Conservation (phyloP, 92 coral and sea anemone genomes). For the Paragorgia papillata region DNA sequence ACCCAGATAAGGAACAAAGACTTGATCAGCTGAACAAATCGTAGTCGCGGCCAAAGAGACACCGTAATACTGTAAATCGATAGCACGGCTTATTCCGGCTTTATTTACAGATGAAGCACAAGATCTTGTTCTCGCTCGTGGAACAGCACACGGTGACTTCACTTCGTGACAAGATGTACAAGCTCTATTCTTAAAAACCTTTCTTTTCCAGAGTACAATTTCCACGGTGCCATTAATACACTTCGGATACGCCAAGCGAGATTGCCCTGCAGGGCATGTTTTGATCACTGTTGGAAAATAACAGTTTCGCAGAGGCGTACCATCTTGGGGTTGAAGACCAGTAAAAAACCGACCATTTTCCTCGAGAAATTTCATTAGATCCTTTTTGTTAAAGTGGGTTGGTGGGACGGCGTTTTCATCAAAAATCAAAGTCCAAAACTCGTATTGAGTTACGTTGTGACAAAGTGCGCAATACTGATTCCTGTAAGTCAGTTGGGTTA, state of each 20-base stretch:
- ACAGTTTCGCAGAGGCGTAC: not conserved
- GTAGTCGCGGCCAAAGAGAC: not conserved
- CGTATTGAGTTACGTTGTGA: slow-evolving; percentile 25
- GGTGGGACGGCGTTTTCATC: not conserved
- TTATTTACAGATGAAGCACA: not conserved
- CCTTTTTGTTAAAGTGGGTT: not conserved
- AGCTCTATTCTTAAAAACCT: not conserved
- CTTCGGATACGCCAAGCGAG: not conserved
- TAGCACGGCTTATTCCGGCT: slow-evolving; percentile 7
- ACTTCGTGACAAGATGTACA: slow-evolving; percentile 21
- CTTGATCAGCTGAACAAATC: not conserved
- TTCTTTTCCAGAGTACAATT: not conserved
- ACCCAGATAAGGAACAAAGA: slow-evolving; percentile 19
- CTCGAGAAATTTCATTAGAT: not conserved
- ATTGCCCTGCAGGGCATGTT: not conserved
- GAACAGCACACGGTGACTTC: slow-evolving; percentile 4
- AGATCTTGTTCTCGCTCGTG: not conserved
- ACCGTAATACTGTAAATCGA: slow-evolving; percentile 8
- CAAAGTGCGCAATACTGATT: slow-evolving; percentile 34
- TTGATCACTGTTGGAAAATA: slow-evolving; percentile 14
- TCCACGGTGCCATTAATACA: slow-evolving; percentile 22
- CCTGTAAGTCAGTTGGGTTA: slow-evolving; percentile 11
- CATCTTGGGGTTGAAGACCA: not conserved
- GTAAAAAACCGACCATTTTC: not conserved
- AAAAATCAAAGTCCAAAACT: slow-evolving; percentile 14